Base-by-base conservation (phyloP, 2,888 invertebrate genomes). In the Eulithis testata region DNA sequence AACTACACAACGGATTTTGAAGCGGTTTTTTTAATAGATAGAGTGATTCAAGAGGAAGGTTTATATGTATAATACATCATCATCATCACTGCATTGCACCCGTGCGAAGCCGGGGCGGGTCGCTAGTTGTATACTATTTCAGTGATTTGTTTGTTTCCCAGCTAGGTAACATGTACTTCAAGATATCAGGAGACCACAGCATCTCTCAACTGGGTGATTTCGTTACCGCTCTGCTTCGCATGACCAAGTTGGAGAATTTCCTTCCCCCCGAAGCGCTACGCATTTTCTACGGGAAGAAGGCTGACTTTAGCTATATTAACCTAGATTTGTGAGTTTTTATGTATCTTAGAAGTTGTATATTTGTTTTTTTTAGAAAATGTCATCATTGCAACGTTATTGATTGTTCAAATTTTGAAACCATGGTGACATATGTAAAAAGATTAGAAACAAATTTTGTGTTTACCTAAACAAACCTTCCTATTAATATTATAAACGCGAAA, bases 111-210 rank as follows among this genome's bases (percentile, higher is more conserved):
- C n/a, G n/a, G n/a, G n/a, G n/a, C n/a, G n/a, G n/a, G n/a, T n/a
- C n/a, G n/a, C n/a, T n/a, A n/a, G n/a, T n/a, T 37, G 37, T 21
- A 31, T 31, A 40, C 8, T 40, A 9, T 5, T 40, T 3, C 8
- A 3, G 9, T 9, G 8, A 40, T 40, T 40, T 8, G 0, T 40
- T 40, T 53, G 8, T n/a, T 77, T 77, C 5, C 78, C 78, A 94
- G 94, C 68, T 89, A 61, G 93, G 93, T 11, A 82, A 87, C 59
- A 90, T 93, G 87, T 89, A 93, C 78, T 87, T 83, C 44, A 93
- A 93, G 71, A 79, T 95, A 61, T 87, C 90, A 0, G 92, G 92
- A 0, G 94, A 94, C 69, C 80, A 84, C 44, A 84, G 94, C 12
- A 69, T 94, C 45, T 75, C 78, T 0, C 85, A 87, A 8, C 68